Conservation (phyloP, 2,113 vertebrate species). For the Tapirus terrestris region DNA sequence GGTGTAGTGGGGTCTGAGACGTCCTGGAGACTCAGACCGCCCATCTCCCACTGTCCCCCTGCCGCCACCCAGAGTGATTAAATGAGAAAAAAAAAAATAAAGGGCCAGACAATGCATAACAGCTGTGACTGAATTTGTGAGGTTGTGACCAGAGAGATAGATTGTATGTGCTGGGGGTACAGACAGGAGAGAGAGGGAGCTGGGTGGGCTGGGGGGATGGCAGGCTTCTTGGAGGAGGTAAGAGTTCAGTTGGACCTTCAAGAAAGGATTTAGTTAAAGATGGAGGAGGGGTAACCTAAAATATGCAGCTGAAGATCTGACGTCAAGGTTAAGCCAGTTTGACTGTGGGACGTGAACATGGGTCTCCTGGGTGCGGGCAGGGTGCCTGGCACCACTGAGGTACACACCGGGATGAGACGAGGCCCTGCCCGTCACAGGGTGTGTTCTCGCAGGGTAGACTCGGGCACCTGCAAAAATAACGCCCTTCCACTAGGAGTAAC, state of each 20-base stretch:
- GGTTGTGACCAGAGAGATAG: not conserved
- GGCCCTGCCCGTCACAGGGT: accelerated
- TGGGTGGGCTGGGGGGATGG: too few species aligned
- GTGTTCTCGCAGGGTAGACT: accelerated
- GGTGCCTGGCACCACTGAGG: not conserved
- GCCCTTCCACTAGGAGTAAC: accelerated
- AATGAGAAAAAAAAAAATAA: not conserved
- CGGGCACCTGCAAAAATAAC: not conserved
- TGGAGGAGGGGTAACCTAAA: not conserved
- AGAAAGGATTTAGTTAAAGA: not conserved
- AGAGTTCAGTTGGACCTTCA: not conserved
- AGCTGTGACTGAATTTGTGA: not conserved
- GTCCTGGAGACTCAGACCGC: too few species aligned
- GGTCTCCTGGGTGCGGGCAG: not conserved
- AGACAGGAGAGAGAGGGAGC: not conserved
- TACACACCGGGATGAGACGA: accelerated
- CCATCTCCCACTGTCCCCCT: accelerated
- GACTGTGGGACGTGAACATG: not conserved
- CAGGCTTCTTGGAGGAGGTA: not conserved
- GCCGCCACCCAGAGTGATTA: not conserved
- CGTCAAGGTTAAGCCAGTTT: not conserved
- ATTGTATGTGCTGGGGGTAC: too few species aligned
- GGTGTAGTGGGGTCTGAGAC: not conserved
- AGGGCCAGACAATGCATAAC: accelerated
- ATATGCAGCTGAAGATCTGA: not conserved